Percentiles rank a stretch among this genome's conserved stretches.
These are phyloP conservation scores for Zoroaster sp. DNA, from an alignment of 53 echinoderm and acorn worm species.

Conservation along the genomic window DNA sequence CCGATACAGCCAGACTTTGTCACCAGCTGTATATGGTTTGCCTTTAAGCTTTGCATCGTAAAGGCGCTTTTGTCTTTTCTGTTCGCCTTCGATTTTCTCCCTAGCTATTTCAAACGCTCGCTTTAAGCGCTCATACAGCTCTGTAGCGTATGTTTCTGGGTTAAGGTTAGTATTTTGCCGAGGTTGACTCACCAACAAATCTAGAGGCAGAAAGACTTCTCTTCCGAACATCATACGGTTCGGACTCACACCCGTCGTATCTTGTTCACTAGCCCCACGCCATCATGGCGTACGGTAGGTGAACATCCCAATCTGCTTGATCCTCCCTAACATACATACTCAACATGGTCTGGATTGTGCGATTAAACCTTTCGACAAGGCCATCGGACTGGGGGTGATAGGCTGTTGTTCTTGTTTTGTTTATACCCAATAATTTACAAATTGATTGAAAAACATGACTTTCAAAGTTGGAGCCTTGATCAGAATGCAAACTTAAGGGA, in stretches of 20 bases:
- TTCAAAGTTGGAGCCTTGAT: constrained; percentile 60
- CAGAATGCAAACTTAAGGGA: constrained; percentile 45
- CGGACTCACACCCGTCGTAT: constrained; percentile 33
- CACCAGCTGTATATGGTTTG: constrained; percentile 15
- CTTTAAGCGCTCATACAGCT: not conserved
- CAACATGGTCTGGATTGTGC: constrained; percentile 41
- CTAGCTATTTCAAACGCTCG: not conserved
- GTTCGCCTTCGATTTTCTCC: not conserved
- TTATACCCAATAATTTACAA: constrained; percentile 36
- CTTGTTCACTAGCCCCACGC: constrained; percentile 43
- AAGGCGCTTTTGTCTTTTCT: too few species aligned
- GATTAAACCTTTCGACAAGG: constrained; percentile 38
- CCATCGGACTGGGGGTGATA: constrained; percentile 47
- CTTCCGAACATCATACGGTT: constrained; percentile 62
- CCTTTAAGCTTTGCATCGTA: constrained; percentile 40
- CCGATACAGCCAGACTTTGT: constrained; percentile 34
- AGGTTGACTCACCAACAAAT: constrained; percentile 1
- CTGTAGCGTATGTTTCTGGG: not conserved
- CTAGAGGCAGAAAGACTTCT: constrained; percentile 38
- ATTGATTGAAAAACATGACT: constrained; percentile 6
- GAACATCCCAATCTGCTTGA: constrained; percentile 47
- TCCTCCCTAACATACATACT: constrained; percentile 33
- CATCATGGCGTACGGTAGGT: constrained; percentile 44
- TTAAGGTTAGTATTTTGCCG: not conserved
- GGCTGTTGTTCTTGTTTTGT: constrained; percentile 42